Percentiles rank a stretch among this genome's conserved stretches.
Conservation (phyloP, 2,797 vertebrate genomes). For the Coracias cyanogaster region DNA sequence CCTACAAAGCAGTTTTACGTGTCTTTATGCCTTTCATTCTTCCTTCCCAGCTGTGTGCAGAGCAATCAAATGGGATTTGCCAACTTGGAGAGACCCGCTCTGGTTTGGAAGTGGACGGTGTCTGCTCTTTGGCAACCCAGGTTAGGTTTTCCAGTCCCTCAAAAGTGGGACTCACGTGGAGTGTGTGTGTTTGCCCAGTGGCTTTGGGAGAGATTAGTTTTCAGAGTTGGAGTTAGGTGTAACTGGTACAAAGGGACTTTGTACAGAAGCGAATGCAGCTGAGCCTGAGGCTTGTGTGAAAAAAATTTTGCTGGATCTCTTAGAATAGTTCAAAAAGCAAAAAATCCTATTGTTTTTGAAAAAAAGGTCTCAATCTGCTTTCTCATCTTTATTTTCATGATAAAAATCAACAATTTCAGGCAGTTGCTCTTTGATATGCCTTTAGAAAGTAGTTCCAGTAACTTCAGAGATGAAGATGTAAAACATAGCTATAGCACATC, state of each 20-base stretch:
- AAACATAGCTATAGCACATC: not conserved
- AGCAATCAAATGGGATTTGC: rapidly evolving
- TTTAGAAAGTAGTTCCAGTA: not conserved
- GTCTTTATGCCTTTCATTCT: not conserved
- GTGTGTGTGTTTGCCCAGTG: not conserved
- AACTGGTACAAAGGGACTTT: not conserved
- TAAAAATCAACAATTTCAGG: not conserved
- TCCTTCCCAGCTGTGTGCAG: not conserved
- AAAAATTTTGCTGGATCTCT: not conserved
- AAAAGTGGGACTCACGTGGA: rapidly evolving
- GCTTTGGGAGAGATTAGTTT: not conserved
- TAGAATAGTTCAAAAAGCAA: not conserved
- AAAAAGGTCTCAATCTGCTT: not conserved
- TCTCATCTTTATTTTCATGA: not conserved
- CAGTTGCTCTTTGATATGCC: not conserved
- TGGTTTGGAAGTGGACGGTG: not conserved
- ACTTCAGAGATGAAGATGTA: not conserved
- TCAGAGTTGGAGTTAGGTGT: not conserved
- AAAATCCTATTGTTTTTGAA: not conserved
- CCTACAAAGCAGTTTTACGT: not conserved
- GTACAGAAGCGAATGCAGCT: not conserved
- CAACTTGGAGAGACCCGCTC: not conserved
- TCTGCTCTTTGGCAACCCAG: not conserved
- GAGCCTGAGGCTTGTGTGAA: not conserved
- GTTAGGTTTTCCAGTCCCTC: not conserved